Base-by-base conservation (phyloP, 2,797 vertebrate genomes). In the Monodelphis domestica region DNA sequence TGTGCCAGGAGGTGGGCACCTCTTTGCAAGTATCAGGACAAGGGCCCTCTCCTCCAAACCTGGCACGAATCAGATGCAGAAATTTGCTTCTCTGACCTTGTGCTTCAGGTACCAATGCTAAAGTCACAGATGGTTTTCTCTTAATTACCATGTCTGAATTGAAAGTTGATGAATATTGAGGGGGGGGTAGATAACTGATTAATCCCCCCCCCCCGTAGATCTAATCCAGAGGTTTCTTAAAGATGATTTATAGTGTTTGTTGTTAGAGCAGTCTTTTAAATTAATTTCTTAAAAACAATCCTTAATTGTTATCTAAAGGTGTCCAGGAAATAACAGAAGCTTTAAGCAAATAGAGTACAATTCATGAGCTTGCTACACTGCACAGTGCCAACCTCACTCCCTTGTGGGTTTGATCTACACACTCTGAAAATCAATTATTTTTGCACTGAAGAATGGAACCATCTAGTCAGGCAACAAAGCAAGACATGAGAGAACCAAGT, bases 81-180 rank as follows among this genome's bases (percentile, higher is more conserved):
- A 96, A 97, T 96, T 96, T 96, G 97, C 63, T 95, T 70, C 90
- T 97, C 95, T 97, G 93, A 98, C 89, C 96, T 96, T 93, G 96
- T 63, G 96, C 97, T 98, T 96, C 95, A 92, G 54, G 90, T 91
- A 91, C 96, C 95, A 95, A 96, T 92, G 95, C 95, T 97, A 53
- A 97, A 98, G 96, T 88, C 94, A 84, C 54, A 96, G 90, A 53
- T 95, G 93, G 91, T 95, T 94, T 95, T 17, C n/a, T 93, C 92
- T 96, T 97, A 97, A 96, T 97, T 97, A 98, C 93, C 92, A 95
- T 70, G 94, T 90, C 93, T 91, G 92, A 98, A 96, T 94, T 95
- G 1, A 87, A 94, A 96, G 94, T 95, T 94, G 97, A 90, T 91
- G 97, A 84, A 50, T 50, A 84, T 50, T 24, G 63, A 9, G 17